A percentile compares a stretch with the other conserved stretches of the same genome.
Conservation (phyloP, 2,888 invertebrate species). For the Catocala fraxini region DNA sequence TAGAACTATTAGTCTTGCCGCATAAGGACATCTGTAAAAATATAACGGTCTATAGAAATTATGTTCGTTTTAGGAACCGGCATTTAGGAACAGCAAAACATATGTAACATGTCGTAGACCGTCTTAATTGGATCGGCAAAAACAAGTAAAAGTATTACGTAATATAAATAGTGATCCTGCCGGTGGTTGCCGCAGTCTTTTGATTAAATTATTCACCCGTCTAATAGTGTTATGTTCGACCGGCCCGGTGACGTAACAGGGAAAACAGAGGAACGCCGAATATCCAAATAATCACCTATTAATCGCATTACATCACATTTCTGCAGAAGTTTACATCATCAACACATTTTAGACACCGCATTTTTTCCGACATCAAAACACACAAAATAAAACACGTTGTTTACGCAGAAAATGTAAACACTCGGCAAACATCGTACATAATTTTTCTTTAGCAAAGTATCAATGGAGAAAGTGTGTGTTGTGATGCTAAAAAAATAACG, state of each 20-base stretch:
- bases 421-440: constrained; percentile 35
- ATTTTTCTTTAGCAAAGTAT: constrained; percentile 44
- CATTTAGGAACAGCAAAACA: neutral
- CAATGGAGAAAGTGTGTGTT: constrained; percentile 66
- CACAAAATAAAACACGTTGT: constrained; percentile 31
- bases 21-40: too few relatives aligned
- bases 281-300: constrained; percentile 51
- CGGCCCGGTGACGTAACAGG: constrained; percentile 73
- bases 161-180: constrained; percentile 43
- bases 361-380: constrained; percentile 17
- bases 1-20: too few relatives aligned
- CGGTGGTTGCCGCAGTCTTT: constrained; percentile 56
- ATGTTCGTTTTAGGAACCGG: neutral
- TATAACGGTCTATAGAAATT: too few relatives aligned
- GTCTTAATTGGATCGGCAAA: constrained; percentile 14
- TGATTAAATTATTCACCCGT: constrained; percentile 63
- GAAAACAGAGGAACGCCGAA: constrained; percentile 52
- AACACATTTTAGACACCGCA: constrained; percentile 19
- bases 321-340: constrained; percentile 17
- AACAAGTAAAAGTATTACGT: constrained; percentile 46
- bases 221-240: constrained; percentile 50
- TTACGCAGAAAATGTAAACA: constrained; percentile 38
- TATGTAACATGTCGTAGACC: neutral
- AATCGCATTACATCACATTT: constrained; percentile 45
- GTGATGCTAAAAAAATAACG: constrained; percentile 46